Evolutionary conservation across 2,113 vertebrate species (phyloP).

Genomic region (Raja brachyura): DNA sequence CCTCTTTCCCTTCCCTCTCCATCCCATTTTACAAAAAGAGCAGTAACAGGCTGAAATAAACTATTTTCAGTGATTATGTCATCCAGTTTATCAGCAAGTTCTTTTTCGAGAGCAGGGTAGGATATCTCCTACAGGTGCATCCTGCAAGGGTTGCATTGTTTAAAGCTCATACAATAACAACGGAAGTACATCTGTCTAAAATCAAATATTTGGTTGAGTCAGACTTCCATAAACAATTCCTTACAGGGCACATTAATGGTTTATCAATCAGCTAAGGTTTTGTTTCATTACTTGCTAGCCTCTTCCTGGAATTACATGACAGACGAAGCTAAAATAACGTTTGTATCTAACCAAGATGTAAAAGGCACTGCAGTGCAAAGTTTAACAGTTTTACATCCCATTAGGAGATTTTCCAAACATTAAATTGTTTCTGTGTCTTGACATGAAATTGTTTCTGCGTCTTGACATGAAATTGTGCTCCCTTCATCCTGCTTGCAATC

Average conservation of each 20-base stretch:
- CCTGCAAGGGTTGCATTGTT: background rate
- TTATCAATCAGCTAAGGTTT: slow-evolving; percentile 3
- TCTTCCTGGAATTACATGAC: background rate
- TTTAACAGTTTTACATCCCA: background rate
- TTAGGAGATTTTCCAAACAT: background rate
- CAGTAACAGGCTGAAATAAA: background rate
- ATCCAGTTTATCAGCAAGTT: background rate
- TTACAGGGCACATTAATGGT: background rate
- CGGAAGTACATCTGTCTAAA: background rate
- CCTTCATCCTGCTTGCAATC: background rate
- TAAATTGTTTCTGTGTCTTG: background rate
- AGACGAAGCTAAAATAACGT: background rate
- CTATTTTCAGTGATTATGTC: slow-evolving; percentile 23
- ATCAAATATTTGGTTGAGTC: slow-evolving; percentile 17
- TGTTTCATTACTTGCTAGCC: background rate
- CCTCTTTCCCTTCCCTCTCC: too few relatives aligned
- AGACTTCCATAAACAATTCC: slow-evolving; percentile 18
- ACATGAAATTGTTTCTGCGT: background rate
- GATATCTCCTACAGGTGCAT: slow-evolving; percentile 28
- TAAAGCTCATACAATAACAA: slow-evolving; percentile 1
- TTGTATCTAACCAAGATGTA: background rate
- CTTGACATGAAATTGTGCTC: background rate
- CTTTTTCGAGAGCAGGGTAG: background rate
- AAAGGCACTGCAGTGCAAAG: background rate
- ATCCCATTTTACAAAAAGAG: background rate